These are phyloP conservation scores for Astreopora myriophthalma DNA, from an alignment of 64 coral and sea anemone species.

Conservation along the genomic window DNA sequence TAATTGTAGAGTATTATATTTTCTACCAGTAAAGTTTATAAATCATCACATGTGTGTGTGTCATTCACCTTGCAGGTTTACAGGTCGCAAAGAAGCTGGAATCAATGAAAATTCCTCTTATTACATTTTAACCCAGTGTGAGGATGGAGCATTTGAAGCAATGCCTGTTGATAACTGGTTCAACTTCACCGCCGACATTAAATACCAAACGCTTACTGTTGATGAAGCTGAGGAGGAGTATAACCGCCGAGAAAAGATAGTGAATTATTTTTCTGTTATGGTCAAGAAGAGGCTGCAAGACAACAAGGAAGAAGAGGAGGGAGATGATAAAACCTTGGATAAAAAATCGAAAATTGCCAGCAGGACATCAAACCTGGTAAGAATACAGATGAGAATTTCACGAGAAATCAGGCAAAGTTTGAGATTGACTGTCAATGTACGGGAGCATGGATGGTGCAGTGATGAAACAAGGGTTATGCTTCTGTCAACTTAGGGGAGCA, in stretches of 20 bases:
- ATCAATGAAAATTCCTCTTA: slow-evolving; percentile 95
- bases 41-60: too few species aligned
- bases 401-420: too few species aligned
- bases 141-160: slow-evolving; percentile 96
- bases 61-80: slow-evolving; percentile 57
- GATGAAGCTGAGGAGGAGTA: slow-evolving; percentile 99
- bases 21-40: too few species aligned
- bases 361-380: slow-evolving; percentile 54
- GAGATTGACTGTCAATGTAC: too few species aligned
- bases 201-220: slow-evolving; percentile 86
- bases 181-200: slow-evolving; percentile 91
- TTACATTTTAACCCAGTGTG: slow-evolving; percentile 92
- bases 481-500: too few species aligned
- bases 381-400: not conserved
- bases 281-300: slow-evolving; percentile 90
- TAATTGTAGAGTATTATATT: not conserved
- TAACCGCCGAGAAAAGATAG: slow-evolving; percentile 81
- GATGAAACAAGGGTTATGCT: too few species aligned
- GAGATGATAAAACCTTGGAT: slow-evolving; percentile 9
- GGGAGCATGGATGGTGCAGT: too few species aligned
- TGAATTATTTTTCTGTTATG: slow-evolving; percentile 98
- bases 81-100: slow-evolving; percentile 92
- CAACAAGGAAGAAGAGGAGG: slow-evolving; percentile 71
- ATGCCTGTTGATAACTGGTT: slow-evolving; percentile 89
- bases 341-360: slow-evolving; percentile 57